Conservation (phyloP, 2,888 invertebrate genomes). For the Graphium colonna region DNA sequence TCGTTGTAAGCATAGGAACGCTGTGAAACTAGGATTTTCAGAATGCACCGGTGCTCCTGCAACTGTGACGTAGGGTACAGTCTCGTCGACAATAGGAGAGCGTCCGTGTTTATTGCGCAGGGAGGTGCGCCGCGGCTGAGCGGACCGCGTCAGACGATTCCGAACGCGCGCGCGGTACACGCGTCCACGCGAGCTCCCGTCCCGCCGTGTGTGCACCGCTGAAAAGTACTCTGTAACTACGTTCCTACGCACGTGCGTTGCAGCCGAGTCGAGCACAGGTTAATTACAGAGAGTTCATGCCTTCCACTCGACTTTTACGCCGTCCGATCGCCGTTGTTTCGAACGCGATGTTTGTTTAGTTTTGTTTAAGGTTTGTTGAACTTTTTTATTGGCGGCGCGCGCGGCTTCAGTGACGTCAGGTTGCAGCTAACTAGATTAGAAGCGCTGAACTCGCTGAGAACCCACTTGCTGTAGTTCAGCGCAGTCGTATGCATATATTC, state of each 20-base stretch:
- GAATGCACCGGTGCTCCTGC: constrained; percentile 34
- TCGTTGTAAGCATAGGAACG: too few species aligned
- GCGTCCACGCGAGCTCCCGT: constrained; percentile 41
- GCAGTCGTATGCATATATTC: constrained; percentile 21
- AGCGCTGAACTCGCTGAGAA: constrained; percentile 58
- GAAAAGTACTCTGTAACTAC: constrained; percentile 23
- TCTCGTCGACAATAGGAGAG: constrained; percentile 21
- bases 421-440: constrained; percentile 71
- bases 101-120: constrained; percentile 60
- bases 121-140: constrained; percentile 42
- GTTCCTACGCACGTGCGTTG: neutral
- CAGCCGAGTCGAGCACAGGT: constrained; percentile 10
- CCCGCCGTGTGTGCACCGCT: constrained; percentile 32
- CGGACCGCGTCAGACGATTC: constrained; percentile 48
- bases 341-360: constrained; percentile 34
- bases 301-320: constrained; percentile 8
- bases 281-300: constrained; percentile 2
- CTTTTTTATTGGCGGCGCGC: constrained; percentile 60
- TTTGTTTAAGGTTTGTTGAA: constrained; percentile 64
- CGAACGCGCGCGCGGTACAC: constrained; percentile 52
- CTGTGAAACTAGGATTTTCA: too few species aligned
- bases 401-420: constrained; percentile 63
- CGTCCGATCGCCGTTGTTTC: constrained; percentile 17
- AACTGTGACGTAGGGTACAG: constrained; percentile 32
- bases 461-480: constrained; percentile 35